Evolutionary conservation across 2,888 invertebrate genomes (phyloP), one percentile per base, ranked within the genome.

Genomic region (Nowickia ferox): DNA sequence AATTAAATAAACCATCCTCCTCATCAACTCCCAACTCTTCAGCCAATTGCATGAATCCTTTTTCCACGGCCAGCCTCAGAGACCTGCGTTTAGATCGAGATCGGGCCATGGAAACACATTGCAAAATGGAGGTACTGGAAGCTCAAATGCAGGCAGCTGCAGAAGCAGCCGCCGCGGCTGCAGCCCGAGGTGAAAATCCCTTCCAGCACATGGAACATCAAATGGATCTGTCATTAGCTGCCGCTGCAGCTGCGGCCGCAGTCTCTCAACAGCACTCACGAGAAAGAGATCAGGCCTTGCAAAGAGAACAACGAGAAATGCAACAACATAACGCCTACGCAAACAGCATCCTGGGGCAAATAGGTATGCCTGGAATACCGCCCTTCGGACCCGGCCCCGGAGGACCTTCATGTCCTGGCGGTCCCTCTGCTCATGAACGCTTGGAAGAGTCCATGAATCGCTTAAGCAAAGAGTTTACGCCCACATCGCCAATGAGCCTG

Each of bases 201-300:
- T 92, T 92, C 53, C 92, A 91, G 13, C 91, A 92, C 72, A 92
- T 93, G 90, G 93, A 93, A 82, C 93, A 93, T 61, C 93, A 93
- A 84, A 92, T 93, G 91, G 93, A 93, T 87, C 88, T 93, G 78
- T 91, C 93, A 0, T 84, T 93, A 66, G 93, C 93, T 0, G 93
- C 92, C 1, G 92, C 93, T 1, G 93, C 93, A 3, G 93, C 93
- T 5, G 93, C 93, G 3, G 93, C 93, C 0, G 92, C 92, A 0
- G 91, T 91, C 46, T 91, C 90, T 11, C 90, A 91, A 22, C 89
- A 92, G 4, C 92, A 92, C 1, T 89, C 90, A 0, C 88, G 91
- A 0, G 91, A 91, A 84, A 88, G 88, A 46, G 88, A 88, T 76
- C 88, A 89, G 1, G 88, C 88, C 17, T 61, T 88, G 10, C 88